phyloP scores from a whole-genome alignment of 2,113 vertebrate genomes.

The Pomatostomus ruficeps region DNA sequence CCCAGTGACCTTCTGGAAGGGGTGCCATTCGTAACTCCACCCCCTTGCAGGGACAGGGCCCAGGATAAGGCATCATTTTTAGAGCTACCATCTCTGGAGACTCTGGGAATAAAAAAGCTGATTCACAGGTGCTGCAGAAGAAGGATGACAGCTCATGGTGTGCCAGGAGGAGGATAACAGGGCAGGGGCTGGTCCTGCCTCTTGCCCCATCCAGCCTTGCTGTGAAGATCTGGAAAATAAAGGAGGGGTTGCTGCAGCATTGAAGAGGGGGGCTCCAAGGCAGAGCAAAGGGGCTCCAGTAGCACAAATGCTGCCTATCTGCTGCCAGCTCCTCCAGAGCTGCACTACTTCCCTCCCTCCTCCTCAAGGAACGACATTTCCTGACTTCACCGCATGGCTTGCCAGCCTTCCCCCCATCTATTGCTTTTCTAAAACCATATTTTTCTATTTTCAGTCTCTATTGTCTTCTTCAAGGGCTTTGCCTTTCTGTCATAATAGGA shows the following conservation, averaged over 20 bases:
- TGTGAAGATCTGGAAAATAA: neutral
- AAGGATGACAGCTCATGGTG: neutral
- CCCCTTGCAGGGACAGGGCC: neutral
- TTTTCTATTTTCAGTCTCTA: neutral
- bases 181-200: neutral
- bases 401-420: neutral
- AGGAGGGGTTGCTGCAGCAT: neutral
- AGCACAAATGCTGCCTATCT: neutral
- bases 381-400: neutral
- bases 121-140: neutral
- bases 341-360: accelerated
- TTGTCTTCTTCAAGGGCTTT: neutral
- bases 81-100: neutral
- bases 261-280: neutral
- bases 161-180: neutral
- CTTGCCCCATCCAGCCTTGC: neutral
- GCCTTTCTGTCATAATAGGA: neutral
- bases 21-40: neutral
- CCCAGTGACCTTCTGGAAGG: neutral
- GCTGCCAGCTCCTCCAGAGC: neutral
- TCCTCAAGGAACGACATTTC: neutral
- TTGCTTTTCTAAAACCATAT: accelerated
- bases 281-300: neutral
- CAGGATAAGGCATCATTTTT: neutral
- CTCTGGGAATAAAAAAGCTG: neutral